Evolutionary conservation across 2,113 vertebrate genomes (phyloP).

Genomic region (Gallinago paraguaiae): DNA sequence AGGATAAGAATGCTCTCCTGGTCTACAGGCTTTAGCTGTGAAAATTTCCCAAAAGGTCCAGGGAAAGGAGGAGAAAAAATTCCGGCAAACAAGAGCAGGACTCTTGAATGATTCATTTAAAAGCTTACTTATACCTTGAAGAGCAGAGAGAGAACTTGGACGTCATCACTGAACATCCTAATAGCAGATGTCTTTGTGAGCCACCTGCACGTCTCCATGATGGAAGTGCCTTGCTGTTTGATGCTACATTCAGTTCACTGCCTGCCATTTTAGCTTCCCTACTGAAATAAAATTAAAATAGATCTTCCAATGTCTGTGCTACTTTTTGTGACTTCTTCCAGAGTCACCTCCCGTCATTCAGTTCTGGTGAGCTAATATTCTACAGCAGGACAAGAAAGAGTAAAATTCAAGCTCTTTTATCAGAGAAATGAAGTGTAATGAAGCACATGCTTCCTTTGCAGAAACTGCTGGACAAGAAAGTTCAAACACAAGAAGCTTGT

Average conservation of each 20-base stretch:
- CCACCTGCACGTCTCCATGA: neutral
- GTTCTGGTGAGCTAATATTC: neutral
- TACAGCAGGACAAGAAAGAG: neutral
- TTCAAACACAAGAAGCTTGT: rapidly evolving
- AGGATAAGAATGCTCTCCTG: neutral
- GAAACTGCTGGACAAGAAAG: neutral
- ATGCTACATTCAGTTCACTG: neutral
- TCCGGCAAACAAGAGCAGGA: neutral
- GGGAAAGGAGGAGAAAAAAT: neutral
- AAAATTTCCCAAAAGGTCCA: neutral
- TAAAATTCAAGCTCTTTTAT: neutral
- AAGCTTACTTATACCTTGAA: neutral
- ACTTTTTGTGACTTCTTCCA: neutral
- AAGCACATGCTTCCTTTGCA: neutral
- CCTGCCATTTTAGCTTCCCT: neutral
- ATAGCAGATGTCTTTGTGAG: neutral
- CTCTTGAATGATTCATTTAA: neutral
- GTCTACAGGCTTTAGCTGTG: neutral
- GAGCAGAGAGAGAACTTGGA: neutral
- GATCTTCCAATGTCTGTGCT: neutral
- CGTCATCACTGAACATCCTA: neutral
- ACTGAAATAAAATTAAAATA: neutral
- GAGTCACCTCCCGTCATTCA: neutral
- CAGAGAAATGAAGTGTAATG: no score
- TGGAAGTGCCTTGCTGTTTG: neutral